A percentile compares a stretch with the other conserved stretches of the same genome.
phyloP scores from a whole-genome alignment of 1,140 invertebrate genomes.

The Pseudomyrmex dendroicus region DNA sequence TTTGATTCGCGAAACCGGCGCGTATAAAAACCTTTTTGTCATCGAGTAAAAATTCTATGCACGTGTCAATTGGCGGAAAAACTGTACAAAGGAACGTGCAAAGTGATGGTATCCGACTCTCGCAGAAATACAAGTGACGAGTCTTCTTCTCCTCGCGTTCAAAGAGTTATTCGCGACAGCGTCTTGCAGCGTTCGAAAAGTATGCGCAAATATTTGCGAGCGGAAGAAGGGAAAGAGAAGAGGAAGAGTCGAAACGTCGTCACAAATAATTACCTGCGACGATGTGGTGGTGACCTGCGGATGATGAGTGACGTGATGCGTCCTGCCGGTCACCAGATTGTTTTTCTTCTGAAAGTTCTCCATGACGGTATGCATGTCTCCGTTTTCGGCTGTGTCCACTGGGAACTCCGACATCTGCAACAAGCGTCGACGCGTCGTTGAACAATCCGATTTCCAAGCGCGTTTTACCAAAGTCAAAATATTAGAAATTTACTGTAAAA shows the following conservation, averaged over 20 bases:
- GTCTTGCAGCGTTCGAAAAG: neutral
- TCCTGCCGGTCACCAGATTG: conserved; percentile 77
- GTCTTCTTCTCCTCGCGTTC: neutral
- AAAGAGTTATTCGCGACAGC: neutral
- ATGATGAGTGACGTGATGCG: conserved; percentile 77
- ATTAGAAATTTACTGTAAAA: neutral
- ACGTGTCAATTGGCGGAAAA: conserved; percentile 23
- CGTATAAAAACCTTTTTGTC: neutral
- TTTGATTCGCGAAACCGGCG: too few relatives aligned
- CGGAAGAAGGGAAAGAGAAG: neutral
- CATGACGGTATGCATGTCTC: conserved; percentile 83
- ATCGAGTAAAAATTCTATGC: neutral
- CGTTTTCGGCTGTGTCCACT: conserved; percentile 79
- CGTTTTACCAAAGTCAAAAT: neutral
- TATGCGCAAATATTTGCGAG: conserved; percentile 36
- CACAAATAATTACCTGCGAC: conserved; percentile 74
- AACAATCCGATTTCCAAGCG: too few relatives aligned
- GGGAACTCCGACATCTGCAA: conserved; percentile 83
- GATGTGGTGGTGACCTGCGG: conserved; percentile 80
- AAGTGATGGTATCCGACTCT: neutral
- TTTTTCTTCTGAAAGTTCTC: conserved; percentile 83
- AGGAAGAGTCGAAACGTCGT: too few relatives aligned
- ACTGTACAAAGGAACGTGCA: neutral
- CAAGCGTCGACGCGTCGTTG: neutral
- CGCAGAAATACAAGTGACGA: conserved; percentile 4